phyloP scores from a whole-genome alignment of 2,113 vertebrate genomes.

The Neogobius melanostomus region DNA sequence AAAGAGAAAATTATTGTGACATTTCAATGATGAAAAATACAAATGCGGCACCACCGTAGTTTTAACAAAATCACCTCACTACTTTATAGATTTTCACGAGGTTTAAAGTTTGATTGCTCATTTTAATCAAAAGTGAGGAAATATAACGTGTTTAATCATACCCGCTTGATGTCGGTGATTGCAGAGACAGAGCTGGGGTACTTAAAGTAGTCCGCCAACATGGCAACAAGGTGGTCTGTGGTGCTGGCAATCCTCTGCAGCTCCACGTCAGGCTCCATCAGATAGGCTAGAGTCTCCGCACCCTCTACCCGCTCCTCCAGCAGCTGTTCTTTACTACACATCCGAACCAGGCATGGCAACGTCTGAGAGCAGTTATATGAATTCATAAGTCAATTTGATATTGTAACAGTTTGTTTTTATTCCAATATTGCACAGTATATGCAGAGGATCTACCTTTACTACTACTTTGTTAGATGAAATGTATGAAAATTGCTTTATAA shows the following conservation, averaged over 20 bases:
- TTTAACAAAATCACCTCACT: too few species aligned
- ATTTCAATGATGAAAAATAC: too few species aligned
- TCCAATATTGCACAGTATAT: not conserved
- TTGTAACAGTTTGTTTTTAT: too few species aligned
- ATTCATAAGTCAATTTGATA: too few species aligned
- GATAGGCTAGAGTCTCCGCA: conserved; percentile 94
- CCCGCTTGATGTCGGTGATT: conserved; percentile 98
- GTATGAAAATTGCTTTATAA: too few species aligned
- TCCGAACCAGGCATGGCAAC: conserved; percentile 94
- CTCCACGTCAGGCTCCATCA: conserved; percentile 96
- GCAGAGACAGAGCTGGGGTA: conserved; percentile 98
- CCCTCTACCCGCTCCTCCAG: conserved; percentile 96
- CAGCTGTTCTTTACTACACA: conserved; percentile 97
- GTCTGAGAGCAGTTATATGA: conserved; percentile 73
- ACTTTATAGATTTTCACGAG: too few species aligned
- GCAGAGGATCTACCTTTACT: conserved; percentile 67
- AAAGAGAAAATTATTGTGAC: not conserved
- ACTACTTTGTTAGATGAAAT: too few species aligned
- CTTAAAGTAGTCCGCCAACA: conserved; percentile 99
- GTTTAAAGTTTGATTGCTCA: not conserved
- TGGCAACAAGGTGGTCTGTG: conserved; percentile 93
- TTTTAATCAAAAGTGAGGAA: not conserved
- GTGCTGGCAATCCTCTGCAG: conserved; percentile 96
- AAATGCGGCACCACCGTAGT: too few species aligned
- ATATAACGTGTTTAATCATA: conserved; percentile 54